Conservation (phyloP, 1,140 invertebrate genomes). For the Euura lappo region DNA sequence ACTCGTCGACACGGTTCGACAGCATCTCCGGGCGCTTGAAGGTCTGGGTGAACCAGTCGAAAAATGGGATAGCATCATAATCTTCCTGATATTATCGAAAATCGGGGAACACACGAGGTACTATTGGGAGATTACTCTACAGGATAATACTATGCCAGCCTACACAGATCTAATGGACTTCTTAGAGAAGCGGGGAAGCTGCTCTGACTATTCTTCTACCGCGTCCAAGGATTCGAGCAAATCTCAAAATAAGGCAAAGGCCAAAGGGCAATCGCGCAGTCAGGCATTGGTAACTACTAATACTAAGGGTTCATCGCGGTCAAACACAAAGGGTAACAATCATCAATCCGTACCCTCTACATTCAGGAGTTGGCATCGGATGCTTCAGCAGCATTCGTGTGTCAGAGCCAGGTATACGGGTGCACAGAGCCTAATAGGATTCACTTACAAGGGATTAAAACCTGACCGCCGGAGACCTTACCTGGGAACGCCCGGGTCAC, state of each 20-base stretch:
- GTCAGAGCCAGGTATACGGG: too few species aligned
- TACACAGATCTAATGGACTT: conserved; percentile 14
- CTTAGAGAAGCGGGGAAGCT: conserved; percentile 13
- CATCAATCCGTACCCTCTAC: neutral
- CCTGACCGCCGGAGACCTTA: too few species aligned
- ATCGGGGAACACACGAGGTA: neutral
- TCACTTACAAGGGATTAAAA: too few species aligned
- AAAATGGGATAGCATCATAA: neutral
- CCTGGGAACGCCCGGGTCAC: too few species aligned
- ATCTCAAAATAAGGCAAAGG: neutral
- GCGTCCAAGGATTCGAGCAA: neutral
- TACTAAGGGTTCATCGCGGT: neutral
- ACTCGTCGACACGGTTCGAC: conserved; percentile 25
- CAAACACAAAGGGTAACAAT: neutral
- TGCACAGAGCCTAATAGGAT: too few species aligned
- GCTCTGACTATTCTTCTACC: neutral
- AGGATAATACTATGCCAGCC: conserved; percentile 12
- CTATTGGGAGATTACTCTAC: conserved; percentile 19
- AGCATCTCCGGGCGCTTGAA: conserved; percentile 20
- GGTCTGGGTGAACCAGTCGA: neutral
- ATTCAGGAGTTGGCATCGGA: too few species aligned
- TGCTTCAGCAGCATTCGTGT: too few species aligned
- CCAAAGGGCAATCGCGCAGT: neutral
- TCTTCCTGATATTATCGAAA: neutral
- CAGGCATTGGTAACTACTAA: neutral